phyloP scores from a whole-genome alignment of 2,888 invertebrate genomes.

The Coelinius sp. region DNA sequence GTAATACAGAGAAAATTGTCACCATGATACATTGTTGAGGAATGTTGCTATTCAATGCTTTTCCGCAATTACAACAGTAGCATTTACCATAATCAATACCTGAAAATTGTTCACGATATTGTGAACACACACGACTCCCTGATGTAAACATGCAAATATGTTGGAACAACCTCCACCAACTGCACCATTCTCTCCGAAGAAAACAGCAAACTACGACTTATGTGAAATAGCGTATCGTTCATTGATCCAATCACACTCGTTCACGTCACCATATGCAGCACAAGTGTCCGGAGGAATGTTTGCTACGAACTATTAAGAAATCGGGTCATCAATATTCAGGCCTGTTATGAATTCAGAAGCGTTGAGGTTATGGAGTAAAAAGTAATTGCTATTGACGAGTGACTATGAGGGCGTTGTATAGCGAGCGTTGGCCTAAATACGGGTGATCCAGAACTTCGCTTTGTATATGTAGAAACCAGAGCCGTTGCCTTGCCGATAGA shows the following conservation, averaged over 20 bases:
- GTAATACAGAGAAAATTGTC: not conserved
- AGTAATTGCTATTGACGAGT: slow-evolving; percentile 32
- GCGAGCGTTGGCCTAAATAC: slow-evolving; percentile 31
- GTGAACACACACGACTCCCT: not conserved
- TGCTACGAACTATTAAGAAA: slow-evolving; percentile 9
- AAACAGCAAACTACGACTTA: not conserved
- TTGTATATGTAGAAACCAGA: no score
- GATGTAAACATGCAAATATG: not conserved
- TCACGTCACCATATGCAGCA: not conserved
- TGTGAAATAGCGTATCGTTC: not conserved
- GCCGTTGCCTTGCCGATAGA: no score
- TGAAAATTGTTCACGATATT: not conserved
- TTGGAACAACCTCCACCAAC: not conserved
- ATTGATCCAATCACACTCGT: not conserved
- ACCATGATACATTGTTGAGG: not conserved
- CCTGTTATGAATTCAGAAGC: slow-evolving; percentile 7
- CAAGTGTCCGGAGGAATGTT: slow-evolving; percentile 13
- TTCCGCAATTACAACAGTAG: not conserved
- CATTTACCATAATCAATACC: not conserved
- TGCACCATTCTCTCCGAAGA: not conserved
- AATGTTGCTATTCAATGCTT: not conserved
- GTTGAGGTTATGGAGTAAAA: not conserved
- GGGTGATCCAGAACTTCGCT: slow-evolving; percentile 15
- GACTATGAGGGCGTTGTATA: slow-evolving; percentile 4
- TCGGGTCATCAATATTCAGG: slow-evolving; percentile 14